Evolutionary conservation across 1,140 invertebrate species (phyloP).

Genomic region (Conopomorpha cramerella): DNA sequence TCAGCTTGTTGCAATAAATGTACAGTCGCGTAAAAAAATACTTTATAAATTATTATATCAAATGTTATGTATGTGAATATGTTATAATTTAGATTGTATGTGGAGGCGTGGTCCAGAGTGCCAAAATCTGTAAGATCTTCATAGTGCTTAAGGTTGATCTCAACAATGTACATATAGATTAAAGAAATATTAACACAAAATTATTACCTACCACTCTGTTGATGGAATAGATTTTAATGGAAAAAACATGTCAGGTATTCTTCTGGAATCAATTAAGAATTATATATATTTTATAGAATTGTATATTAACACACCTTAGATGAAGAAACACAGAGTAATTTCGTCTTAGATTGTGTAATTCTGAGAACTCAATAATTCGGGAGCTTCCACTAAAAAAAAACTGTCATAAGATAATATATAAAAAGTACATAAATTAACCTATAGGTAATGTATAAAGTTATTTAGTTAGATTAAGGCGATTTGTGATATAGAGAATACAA

Average conservation of each 20-base stretch:
- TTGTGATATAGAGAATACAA: slow-evolving; percentile 51
- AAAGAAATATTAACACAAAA: too few species aligned
- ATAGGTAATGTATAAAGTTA: too few species aligned
- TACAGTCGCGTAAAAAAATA: slow-evolving; percentile 24
- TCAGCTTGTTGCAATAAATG: slow-evolving; percentile 20
- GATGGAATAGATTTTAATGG: too few species aligned
- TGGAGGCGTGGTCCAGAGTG: slow-evolving; percentile 44
- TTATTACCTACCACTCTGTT: too few species aligned
- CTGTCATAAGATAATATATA: too few species aligned
- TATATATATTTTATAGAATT: too few species aligned
- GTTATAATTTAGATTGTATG: neutral
- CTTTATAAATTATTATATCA: neutral
- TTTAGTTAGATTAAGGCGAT: slow-evolving; percentile 15
- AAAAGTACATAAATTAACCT: too few species aligned
- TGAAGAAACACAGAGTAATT: too few species aligned
- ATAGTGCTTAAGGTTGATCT: slow-evolving; percentile 40
- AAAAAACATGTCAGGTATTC: too few species aligned
- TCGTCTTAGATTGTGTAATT: too few species aligned
- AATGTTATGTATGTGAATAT: neutral
- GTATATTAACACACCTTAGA: too few species aligned
- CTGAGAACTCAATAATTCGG: neutral
- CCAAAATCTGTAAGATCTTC: slow-evolving; percentile 47
- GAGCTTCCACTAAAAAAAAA: slow-evolving; percentile 1
- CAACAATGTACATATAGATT: slow-evolving; percentile 40
- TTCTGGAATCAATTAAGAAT: too few species aligned